These are phyloP conservation scores for Leptarthrus brevirostris DNA, from an alignment of 2,888 invertebrate genomes.

Conservation along the genomic window DNA sequence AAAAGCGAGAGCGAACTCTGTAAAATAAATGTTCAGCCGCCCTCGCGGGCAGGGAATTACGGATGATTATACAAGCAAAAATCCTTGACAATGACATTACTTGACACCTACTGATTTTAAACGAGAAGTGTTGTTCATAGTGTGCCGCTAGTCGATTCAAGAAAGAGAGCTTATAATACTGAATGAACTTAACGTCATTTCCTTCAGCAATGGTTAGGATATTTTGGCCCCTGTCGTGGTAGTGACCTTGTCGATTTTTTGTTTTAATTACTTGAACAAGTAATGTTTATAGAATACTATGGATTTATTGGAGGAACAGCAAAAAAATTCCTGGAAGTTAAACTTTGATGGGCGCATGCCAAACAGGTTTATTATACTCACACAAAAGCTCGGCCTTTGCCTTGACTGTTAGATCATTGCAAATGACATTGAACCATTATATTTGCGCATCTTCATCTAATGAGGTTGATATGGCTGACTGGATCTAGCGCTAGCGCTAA, in stretches of 20 bases:
- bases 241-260: background rate
- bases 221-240: background rate
- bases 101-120: slow-evolving; percentile 61
- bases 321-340: background rate
- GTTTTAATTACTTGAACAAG: background rate
- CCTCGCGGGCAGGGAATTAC: slow-evolving; percentile 34
- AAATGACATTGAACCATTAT: slow-evolving; percentile 41
- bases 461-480: slow-evolving; percentile 33
- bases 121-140: too few species aligned
- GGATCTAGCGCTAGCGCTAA: background rate
- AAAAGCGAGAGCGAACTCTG: slow-evolving; percentile 40
- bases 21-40: background rate
- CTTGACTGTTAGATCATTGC: slow-evolving; percentile 26
- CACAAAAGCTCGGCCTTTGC: background rate
- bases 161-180: too few species aligned
- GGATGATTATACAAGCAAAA: slow-evolving; percentile 55
- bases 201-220: too few species aligned
- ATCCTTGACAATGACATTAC: slow-evolving; percentile 68
- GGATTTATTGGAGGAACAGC: background rate
- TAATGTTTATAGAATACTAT: background rate
- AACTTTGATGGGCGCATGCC: slow-evolving; percentile 22
- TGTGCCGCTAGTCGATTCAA: too few species aligned
- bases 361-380: slow-evolving; percentile 22
- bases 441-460: slow-evolving; percentile 43
- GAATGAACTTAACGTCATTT: too few species aligned